Evolutionary conservation across 2,113 vertebrate species (phyloP), one percentile per base, ranked within the genome.

Genomic region (Gracilinanus agilis): DNA sequence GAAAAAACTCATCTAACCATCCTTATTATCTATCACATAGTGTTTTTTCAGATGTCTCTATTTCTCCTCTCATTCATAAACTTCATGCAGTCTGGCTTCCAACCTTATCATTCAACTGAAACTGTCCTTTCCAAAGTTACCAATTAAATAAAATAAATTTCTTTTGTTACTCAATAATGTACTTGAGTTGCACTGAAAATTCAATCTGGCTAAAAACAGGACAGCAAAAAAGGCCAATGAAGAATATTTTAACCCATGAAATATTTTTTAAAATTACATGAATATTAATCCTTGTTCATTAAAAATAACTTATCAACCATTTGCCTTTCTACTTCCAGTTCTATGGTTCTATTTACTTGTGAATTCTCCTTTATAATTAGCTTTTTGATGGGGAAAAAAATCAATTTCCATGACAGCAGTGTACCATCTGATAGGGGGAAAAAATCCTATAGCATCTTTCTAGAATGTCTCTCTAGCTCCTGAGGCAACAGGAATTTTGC

Each of bases 391-490:
- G 95, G 97, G 90, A 91, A 97, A 97, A 93, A 83, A 94, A 92
- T 54, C 54, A 95, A 96, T 97, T 98, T 98, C 96, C 94, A 97
- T 96, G 95, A 97, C 97, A 98, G 95, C 93, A 93, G 97, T 91
- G 56, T 96, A 90, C 61, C 27, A 92, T 93, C 16, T 75, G 90
- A 96, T 3, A 94, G 23, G 92, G 89, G 11, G 0, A 44, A 90
- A 94, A 44, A 12, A 95, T 0, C 34, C 90, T 23, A 10, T 0
- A 55, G 11, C 0, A 3, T 90, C 96, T 97, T 91, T 97, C 93
- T 97, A 95, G 3, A 96, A 44, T 58, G 94, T 94, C 61, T 94
- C 95, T 94, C 93, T 90, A 55, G 58, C 92, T 91, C 53, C 90
- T 96, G 53, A 55, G 24, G n/a, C 55, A 93, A 89, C 54, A 95